Conservation (phyloP, 1,140 invertebrate genomes). For the Archegozetes longisetosus region DNA sequence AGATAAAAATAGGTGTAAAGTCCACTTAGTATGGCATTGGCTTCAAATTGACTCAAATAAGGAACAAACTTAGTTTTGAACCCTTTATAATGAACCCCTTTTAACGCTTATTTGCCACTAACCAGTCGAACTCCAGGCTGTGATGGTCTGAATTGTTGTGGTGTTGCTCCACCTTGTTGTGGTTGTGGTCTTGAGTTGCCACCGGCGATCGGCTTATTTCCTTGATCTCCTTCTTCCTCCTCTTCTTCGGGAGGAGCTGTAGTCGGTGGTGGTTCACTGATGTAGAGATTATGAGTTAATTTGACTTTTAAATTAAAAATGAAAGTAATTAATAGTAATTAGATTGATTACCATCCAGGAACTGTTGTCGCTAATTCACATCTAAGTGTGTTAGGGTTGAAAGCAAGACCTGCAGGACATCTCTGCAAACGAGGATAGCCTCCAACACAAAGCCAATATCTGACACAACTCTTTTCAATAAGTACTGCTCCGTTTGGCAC, state of each 20-base stretch:
- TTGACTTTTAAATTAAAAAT: background rate
- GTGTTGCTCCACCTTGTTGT: background rate
- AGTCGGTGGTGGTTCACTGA: slow-evolving; percentile 27
- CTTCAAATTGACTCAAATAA: background rate
- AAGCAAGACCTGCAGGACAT: slow-evolving; percentile 75
- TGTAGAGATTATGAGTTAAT: background rate
- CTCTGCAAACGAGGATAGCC: slow-evolving; percentile 64
- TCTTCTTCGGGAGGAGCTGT: slow-evolving; percentile 65
- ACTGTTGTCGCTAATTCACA: slow-evolving; percentile 38
- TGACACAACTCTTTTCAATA: slow-evolving; percentile 72
- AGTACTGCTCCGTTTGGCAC: slow-evolving; percentile 58
- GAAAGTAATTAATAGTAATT: background rate
- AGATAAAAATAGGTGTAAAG: too few relatives aligned
- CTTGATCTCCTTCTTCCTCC: background rate
- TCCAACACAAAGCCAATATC: slow-evolving; percentile 83
- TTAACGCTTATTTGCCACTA: too few relatives aligned
- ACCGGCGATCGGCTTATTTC: background rate
- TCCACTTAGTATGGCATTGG: background rate
- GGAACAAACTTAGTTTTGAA: too few relatives aligned
- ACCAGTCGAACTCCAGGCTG: slow-evolving; percentile 13
- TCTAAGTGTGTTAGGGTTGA: slow-evolving; percentile 59
- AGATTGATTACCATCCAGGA: slow-evolving; percentile 21
- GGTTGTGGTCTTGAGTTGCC: background rate
- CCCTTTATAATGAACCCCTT: too few relatives aligned
- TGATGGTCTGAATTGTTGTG: slow-evolving; percentile 13